Percentiles rank a stretch among this genome's conserved stretches.
Evolutionary conservation across 2,888 invertebrate species (phyloP).

Genomic region (Melanchra persicariae): DNA sequence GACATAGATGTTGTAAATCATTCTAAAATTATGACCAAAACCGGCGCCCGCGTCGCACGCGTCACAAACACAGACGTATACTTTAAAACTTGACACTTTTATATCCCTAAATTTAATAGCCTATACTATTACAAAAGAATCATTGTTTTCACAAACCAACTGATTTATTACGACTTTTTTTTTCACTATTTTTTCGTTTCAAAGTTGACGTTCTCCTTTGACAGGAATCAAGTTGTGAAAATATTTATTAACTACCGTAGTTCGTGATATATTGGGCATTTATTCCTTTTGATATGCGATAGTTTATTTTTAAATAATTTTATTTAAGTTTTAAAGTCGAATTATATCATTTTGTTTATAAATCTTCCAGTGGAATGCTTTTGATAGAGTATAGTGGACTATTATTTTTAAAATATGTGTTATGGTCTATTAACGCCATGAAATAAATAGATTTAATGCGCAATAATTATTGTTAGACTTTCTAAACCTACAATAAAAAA

Average conservation of each 20-base stretch:
- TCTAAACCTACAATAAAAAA: too few species aligned
- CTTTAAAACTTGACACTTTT: slow-evolving; percentile 80
- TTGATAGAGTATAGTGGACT: slow-evolving; percentile 50
- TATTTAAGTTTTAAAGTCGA: slow-evolving; percentile 57
- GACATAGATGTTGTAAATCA: slow-evolving; percentile 82
- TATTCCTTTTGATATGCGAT: slow-evolving; percentile 66
- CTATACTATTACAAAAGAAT: slow-evolving; percentile 89
- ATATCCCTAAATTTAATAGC: slow-evolving; percentile 86
- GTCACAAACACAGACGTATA: slow-evolving; percentile 72
- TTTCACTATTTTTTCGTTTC: slow-evolving; percentile 58
- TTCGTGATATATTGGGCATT: slow-evolving; percentile 59
- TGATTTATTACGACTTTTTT: slow-evolving; percentile 83
- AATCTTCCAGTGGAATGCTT: slow-evolving; percentile 65
- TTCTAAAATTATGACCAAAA: slow-evolving; percentile 82
- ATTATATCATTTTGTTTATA: slow-evolving; percentile 61
- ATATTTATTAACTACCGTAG: slow-evolving; percentile 69
- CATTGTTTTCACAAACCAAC: slow-evolving; percentile 87
- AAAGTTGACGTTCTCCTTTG: slow-evolving; percentile 67
- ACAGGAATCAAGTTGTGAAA: slow-evolving; percentile 70
- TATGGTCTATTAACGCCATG: slow-evolving; percentile 47
- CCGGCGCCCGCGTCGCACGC: slow-evolving; percentile 72
- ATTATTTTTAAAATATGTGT: slow-evolving; percentile 26
- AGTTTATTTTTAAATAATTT: slow-evolving; percentile 55
- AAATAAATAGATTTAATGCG: slow-evolving; percentile 7
- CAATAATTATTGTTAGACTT: slow-evolving; percentile 16